Conservation (phyloP, 1,140 invertebrate species). For the Neodiprion pinetum region DNA sequence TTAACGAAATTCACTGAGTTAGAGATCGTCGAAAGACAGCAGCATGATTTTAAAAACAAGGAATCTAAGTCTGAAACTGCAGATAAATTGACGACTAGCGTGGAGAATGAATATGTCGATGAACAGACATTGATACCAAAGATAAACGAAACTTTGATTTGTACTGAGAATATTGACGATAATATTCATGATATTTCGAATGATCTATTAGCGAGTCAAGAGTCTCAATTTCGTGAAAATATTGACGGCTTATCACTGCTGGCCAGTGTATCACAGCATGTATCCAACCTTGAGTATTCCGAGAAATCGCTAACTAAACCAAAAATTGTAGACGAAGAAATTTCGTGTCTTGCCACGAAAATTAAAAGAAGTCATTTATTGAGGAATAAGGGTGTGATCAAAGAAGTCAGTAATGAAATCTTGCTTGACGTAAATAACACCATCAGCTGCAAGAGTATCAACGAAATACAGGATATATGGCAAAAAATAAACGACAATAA, state of each 20-base stretch:
- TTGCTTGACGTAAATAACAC: too few relatives aligned
- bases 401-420: too few relatives aligned
- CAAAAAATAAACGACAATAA: too few relatives aligned
- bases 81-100: too few relatives aligned
- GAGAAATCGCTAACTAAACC: neutral
- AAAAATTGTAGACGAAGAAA: neutral
- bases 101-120: neutral
- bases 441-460: too few relatives aligned
- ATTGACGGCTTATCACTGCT: conserved; percentile 55
- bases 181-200: neutral
- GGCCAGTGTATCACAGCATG: conserved; percentile 50
- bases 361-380: neutral
- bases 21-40: neutral
- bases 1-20: neutral
- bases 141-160: neutral
- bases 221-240: conserved; percentile 41
- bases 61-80: neutral
- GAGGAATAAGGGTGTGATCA: too few relatives aligned
- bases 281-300: conserved; percentile 22
- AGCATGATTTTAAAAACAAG: neutral
- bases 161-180: neutral
- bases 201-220: conserved; percentile 2
- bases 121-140: neutral
- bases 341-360: neutral
- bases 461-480: too few relatives aligned